A percentile compares a stretch with the other conserved stretches of the same genome.
phyloP scores from a whole-genome alignment of 1,140 invertebrate species.

The Diplogasteroides magnus region DNA sequence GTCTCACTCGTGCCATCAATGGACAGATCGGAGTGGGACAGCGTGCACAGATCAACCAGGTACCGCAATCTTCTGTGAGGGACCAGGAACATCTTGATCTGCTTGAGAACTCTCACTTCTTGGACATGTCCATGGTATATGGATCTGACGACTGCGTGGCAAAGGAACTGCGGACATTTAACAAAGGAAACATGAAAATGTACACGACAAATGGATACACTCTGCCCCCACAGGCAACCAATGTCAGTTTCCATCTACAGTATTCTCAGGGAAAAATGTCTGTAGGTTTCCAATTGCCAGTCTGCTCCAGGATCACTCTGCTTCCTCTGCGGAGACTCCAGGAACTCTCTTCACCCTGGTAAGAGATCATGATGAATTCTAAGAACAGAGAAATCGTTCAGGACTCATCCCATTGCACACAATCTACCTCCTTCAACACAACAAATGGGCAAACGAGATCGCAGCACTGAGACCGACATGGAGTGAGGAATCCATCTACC shows the following conservation, averaged over 20 bases:
- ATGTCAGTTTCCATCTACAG: constrained; percentile 6
- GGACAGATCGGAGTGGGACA: constrained; percentile 24
- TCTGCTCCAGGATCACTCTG: constrained; percentile 13
- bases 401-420: constrained; percentile 9
- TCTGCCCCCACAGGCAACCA: constrained; percentile 22
- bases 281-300: constrained; percentile 26
- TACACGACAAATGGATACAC: constrained; percentile 5
- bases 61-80: neutral
- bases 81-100: neutral
- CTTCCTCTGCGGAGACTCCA: constrained; percentile 24
- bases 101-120: constrained; percentile 19
- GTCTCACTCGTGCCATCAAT: constrained; percentile 26
- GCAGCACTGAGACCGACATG: constrained; percentile 4
- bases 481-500: constrained; percentile 23
- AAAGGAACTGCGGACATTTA: neutral
- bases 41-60: constrained; percentile 24
- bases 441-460: constrained; percentile 11
- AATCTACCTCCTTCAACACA: constrained; percentile 27
- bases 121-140: constrained; percentile 24
- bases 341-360: constrained; percentile 28
- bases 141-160: constrained; percentile 10
- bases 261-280: neutral
- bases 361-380: neutral
- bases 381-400: neutral
- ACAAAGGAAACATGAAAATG: neutral